Conservation (phyloP, 2,888 invertebrate genomes). For the Spodoptera exigua region DNA sequence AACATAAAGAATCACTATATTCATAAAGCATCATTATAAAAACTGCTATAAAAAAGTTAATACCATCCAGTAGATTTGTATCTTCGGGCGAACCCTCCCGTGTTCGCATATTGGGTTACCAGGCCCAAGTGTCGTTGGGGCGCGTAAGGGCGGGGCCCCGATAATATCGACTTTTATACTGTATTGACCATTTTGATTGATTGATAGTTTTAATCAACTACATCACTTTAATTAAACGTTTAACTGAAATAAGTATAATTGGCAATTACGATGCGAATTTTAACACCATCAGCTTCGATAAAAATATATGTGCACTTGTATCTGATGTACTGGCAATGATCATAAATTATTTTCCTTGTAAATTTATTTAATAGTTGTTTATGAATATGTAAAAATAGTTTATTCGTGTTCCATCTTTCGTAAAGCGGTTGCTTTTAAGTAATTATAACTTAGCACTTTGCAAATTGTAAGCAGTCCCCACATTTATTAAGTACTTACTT, state of each 20-base stretch:
- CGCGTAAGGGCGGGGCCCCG: conserved; percentile 67
- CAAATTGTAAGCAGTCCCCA: too few relatives aligned
- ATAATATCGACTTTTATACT: conserved; percentile 75
- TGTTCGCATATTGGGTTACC: conserved; percentile 85
- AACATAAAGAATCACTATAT: too few relatives aligned
- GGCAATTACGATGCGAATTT: conserved; percentile 46
- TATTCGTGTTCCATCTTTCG: background rate
- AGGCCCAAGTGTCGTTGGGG: conserved; percentile 75
- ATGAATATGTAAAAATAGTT: background rate
- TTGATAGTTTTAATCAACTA: conserved; percentile 59
- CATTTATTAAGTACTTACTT: too few relatives aligned
- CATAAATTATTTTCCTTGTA: conserved; percentile 17
- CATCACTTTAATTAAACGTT: conserved; percentile 37
- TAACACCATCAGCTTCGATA: conserved; percentile 29
- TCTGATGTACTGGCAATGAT: conserved; percentile 23
- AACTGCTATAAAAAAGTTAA: conserved; percentile 17
- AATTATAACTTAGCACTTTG: too few relatives aligned
- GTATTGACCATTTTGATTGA: conserved; percentile 72
- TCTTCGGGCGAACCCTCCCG: conserved; percentile 69
- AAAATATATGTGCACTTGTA: conserved; percentile 8
- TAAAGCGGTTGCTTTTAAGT: background rate
- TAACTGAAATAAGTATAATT: conserved; percentile 41
- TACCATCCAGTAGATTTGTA: conserved; percentile 62
- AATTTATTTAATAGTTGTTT: conserved; percentile 24
- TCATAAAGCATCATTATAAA: too few relatives aligned